Base-by-base conservation (phyloP, 37 sponge, comb jelly and placozoan species). In the Cliona cf. orientalis region DNA sequence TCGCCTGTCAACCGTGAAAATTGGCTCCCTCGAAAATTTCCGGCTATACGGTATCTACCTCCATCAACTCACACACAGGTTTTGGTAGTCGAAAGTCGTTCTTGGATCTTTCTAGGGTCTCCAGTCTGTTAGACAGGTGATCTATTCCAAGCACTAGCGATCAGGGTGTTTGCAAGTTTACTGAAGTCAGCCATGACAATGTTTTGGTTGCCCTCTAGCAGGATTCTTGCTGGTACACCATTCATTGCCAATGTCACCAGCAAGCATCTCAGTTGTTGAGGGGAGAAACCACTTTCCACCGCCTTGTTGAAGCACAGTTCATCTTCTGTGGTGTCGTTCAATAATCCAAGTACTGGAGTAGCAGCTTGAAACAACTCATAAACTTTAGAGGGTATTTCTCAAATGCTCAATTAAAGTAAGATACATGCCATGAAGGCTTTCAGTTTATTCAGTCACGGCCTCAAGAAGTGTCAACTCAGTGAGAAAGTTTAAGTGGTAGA, bases 301-400 rank as follows among this genome's bases (percentile, higher is more conserved):
- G 69, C 80, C 45, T 66, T 44, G 3, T 40, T 79, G 49, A 79
- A 64, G 31, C 69, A 79, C 45, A 63, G 46, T 28, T 79, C 68
- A 3, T 26, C 63, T 31, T 79, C 80, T 33, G 63, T 29, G 40
- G 63, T 56, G 22, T 79, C 46, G 23, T 79, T 39, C 29, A 79
- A 42, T 44, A 79, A 29, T 6, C 80, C 80, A 14, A 62, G 65
- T 7, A 45, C 65, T n/a, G 33, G 43, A n/a, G 67, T 29, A n/a
- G 80, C 67, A 23, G 41, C 80, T 43, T 65, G 63, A 65, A 29
- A 66, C 45, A 11, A 46, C 42, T 14, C n/a, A n/a, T n/a, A n/a
- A n/a, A n/a, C n/a, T n/a, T n/a, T n/a, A n/a, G n/a, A n/a, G n/a
- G n/a, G n/a, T n/a, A n/a, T n/a, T n/a, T n/a, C n/a, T n/a, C n/a